Base-by-base conservation (phyloP, 2,888 invertebrate genomes). In the Callyntrura guangdongensis region DNA sequence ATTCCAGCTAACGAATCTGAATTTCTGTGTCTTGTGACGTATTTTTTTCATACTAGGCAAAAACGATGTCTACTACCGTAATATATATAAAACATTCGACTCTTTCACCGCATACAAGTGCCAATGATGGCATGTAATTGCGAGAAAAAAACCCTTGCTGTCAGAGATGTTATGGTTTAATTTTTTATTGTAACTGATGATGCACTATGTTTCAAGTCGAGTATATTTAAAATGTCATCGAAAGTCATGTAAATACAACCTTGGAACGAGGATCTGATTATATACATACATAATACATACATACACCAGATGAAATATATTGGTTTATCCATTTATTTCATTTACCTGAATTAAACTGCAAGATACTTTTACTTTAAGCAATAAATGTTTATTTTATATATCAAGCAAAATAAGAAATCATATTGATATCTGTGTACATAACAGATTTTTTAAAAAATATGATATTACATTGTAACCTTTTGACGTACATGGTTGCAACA, bases 1-100 rank as follows among this genome's bases (percentile, higher is more conserved):
- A 9, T 79, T 56, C 9, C 25, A 79, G 9, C 49, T 27, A 79
- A 79, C 27, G 79, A 59, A 79, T 79, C 79, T 79, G 79, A 53
- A 6, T 27, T 72, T 47, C 56, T 56, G 27, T 27, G 12, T 59
- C 25, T 27, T 79, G 27, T 79, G 56, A 27, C 27, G 53, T n/a
- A 79, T 79, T 59, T 79, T 12, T 36, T 79, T 27, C 27, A 14
- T 61, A 11, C 27, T n/a, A 36, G 22, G 25, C 25, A 56, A 56
- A 36, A 59, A 36, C 12, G 17, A 53, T 0, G 25, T 49, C 53
- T 77, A 27, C 17, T 8, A 61, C n/a, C n/a, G 14, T n/a, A n/a
- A n/a, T n/a, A 14, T 0, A 25, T 12, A 77, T 2, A 77, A 53
- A 49, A 9, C 20, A 2, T 47, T 17, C 22, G 64, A 36, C 36